phyloP scores from a whole-genome alignment of 2,113 vertebrate species.

The Thunnus thynnus region DNA sequence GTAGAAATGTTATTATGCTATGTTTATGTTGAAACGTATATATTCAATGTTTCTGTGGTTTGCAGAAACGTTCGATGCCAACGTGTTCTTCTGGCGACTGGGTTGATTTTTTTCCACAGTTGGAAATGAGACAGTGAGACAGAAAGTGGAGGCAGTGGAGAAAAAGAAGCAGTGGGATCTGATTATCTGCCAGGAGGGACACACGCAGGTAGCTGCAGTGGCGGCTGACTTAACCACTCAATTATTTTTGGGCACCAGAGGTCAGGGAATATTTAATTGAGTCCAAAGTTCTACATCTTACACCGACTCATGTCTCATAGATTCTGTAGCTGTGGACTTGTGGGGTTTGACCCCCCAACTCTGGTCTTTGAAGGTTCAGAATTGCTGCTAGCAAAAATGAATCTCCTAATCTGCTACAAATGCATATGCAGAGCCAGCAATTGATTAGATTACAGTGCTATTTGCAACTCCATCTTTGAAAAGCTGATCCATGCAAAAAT shows the following conservation, averaged over 20 bases:
- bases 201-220: slow-evolving; percentile 58
- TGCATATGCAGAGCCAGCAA: slow-evolving; percentile 49
- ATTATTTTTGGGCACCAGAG: slow-evolving; percentile 66
- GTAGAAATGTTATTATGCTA: too few relatives aligned
- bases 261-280: slow-evolving; percentile 74
- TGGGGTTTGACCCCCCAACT: slow-evolving; percentile 35
- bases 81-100: too few relatives aligned
- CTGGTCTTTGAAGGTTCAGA: slow-evolving; percentile 28
- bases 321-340: slow-evolving; percentile 30
- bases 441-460: slow-evolving; percentile 66
- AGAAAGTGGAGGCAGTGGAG: slow-evolving; percentile 25
- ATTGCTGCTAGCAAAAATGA: slow-evolving; percentile 47
- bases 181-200: slow-evolving; percentile 59
- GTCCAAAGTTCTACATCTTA: slow-evolving; percentile 66
- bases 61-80: too few relatives aligned
- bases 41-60: too few relatives aligned
- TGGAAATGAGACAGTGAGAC: slow-evolving; percentile 19
- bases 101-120: neutral
- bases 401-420: slow-evolving; percentile 59
- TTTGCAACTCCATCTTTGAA: slow-evolving; percentile 45
- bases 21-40: too few relatives aligned
- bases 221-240: slow-evolving; percentile 61
- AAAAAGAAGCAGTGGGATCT: slow-evolving; percentile 41
- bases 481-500: slow-evolving; percentile 70
- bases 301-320: slow-evolving; percentile 37